These are phyloP conservation scores for Peromyscus aztecus DNA, from an alignment of 2,797 vertebrate species.

Conservation along the genomic window DNA sequence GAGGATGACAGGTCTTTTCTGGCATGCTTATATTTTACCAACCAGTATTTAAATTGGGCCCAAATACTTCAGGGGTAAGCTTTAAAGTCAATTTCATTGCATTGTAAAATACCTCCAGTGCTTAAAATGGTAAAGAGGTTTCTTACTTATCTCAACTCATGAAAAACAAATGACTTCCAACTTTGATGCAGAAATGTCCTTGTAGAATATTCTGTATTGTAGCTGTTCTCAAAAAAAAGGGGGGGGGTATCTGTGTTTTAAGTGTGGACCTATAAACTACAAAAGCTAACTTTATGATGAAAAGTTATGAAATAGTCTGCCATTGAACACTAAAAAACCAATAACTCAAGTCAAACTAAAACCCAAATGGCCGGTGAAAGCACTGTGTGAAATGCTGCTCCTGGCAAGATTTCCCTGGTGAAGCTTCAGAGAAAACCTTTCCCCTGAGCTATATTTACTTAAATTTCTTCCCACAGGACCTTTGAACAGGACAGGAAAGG, in stretches of 20 bases:
- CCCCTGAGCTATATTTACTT: constrained; percentile 62
- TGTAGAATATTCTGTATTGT: constrained; percentile 28
- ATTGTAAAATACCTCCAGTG: not conserved
- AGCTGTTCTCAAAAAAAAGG: not conserved
- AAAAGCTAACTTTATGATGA: constrained; percentile 55
- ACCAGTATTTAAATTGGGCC: constrained; percentile 5
- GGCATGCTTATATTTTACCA: not conserved
- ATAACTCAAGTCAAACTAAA: constrained; percentile 61
- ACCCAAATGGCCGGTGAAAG: constrained; percentile 57
- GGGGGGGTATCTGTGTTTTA: constrained; percentile 26
- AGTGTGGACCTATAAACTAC: constrained; percentile 37
- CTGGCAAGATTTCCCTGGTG: constrained; percentile 46
- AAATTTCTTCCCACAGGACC: constrained; percentile 62
- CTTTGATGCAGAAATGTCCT: constrained; percentile 33
- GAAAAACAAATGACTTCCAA: constrained; percentile 57
- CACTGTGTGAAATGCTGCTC: not conserved
- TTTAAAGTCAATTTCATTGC: not conserved
- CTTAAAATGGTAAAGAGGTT: not conserved
- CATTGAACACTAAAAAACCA: constrained; percentile 52
- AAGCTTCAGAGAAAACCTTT: constrained; percentile 59
- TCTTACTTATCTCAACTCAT: constrained; percentile 37
- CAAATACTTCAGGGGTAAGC: not conserved
- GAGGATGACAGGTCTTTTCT: not conserved
- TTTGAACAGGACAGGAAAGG: constrained; percentile 65
- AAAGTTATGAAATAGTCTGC: constrained; percentile 53